Base-by-base conservation (phyloP, 2,888 invertebrate species). In the Lingula anatina region DNA sequence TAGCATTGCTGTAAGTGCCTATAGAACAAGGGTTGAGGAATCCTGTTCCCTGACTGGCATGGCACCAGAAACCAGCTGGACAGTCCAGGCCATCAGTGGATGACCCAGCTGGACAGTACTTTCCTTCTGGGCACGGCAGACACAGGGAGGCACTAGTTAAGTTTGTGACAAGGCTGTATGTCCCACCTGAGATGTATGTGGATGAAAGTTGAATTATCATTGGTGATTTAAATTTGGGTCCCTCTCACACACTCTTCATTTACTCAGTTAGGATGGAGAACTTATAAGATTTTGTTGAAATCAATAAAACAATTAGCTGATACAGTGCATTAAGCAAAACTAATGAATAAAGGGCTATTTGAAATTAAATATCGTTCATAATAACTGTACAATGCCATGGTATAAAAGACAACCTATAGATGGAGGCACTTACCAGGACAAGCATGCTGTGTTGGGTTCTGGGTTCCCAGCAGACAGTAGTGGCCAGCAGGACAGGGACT, bases 11-110 rank as follows among this genome's bases (percentile, higher is more conserved):
- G 47, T 68, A 73, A 2, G 70, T 71, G 18, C 73, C 72, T 2
- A 67, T 62, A 2, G 71, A 69, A 56, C 73, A 74, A 9, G 71
- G 58, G 44, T 70, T 68, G 53, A 68, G 64, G 35, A 54, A 54
- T 5, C 66, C 68, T 0, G 68, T 66, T 2, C 62, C 56, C 53
- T 64, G 63, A 24, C 59, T 55, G 1, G 50, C 56, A 1, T 59
- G 54, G 57, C 70, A 70, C 49, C 59, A 70, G 56, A 69, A 70
- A 2, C 70, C 70, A 5, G 61, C 59, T 0, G 69, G 69, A 54
- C 70, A 70, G 25, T 53, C 53, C 2, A 52, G 41, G 0, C 64
- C 61, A 24, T 48, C 46, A 1, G 47, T 49, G 5, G 55, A 27
- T 4, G 61, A 54, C 0, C 62, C 68, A 20, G 56, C 54, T 0